phyloP scores from a whole-genome alignment of 2,113 vertebrate genomes.

The Microcebus tavaratra region DNA sequence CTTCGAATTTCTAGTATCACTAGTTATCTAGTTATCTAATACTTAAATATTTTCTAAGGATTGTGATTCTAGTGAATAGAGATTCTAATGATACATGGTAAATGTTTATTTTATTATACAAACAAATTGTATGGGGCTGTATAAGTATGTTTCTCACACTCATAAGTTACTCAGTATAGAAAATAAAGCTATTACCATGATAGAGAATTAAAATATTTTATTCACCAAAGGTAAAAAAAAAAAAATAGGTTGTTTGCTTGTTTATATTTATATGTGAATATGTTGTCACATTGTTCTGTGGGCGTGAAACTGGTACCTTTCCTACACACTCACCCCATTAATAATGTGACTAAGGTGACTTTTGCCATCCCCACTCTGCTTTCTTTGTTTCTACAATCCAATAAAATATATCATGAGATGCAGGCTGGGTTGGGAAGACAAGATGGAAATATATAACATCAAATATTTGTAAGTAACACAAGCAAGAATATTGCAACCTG shows the following conservation, averaged over 20 bases:
- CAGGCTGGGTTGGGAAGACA: neutral
- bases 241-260: constrained; percentile 24
- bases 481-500: neutral
- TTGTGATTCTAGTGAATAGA: neutral
- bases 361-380: neutral
- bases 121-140: neutral
- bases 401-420: neutral
- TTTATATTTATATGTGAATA: neutral
- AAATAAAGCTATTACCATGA: constrained; percentile 76
- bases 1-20: constrained; percentile 58
- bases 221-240: constrained; percentile 56
- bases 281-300: neutral
- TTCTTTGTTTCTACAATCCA: neutral
- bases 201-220: constrained; percentile 67
- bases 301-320: neutral
- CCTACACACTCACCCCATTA: neutral
- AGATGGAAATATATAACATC: neutral
- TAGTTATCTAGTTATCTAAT: neutral
- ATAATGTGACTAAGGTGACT: neutral
- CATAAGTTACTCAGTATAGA: constrained; percentile 58
- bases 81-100: constrained; percentile 57
- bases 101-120: constrained; percentile 66
- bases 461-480: neutral
- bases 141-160: constrained; percentile 50
- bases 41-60: constrained; percentile 54